Percentiles rank a stretch among this genome's conserved stretches.
Conservation (phyloP, 2,888 invertebrate species). For the Anthophora plumipes region DNA sequence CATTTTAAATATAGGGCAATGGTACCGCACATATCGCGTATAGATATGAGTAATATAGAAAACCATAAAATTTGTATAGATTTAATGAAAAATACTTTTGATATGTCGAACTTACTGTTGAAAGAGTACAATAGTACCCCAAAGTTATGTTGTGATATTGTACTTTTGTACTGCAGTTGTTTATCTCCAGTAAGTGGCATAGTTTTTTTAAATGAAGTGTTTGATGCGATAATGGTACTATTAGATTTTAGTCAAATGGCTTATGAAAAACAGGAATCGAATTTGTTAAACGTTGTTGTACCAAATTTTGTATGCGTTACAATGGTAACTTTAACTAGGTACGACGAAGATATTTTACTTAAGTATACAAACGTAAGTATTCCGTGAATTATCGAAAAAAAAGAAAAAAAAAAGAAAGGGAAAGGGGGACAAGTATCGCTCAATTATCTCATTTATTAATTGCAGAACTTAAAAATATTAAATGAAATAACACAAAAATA, state of each 20-base stretch:
- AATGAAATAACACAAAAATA: slow-evolving; percentile 56
- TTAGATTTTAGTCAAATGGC: slow-evolving; percentile 61
- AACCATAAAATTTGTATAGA: slow-evolving; percentile 44
- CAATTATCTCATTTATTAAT: slow-evolving; percentile 27
- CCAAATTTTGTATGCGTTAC: slow-evolving; percentile 66
- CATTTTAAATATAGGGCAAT: slow-evolving; percentile 30
- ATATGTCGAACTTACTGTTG: slow-evolving; percentile 53
- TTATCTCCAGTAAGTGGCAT: slow-evolving; percentile 59
- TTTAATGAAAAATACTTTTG: slow-evolving; percentile 66
- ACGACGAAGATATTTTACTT: slow-evolving; percentile 46
- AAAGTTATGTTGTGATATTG: slow-evolving; percentile 69
- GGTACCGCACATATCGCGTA: slow-evolving; percentile 23
- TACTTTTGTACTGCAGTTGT: slow-evolving; percentile 67
- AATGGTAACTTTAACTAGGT: slow-evolving; percentile 63
- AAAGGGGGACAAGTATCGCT: too few relatives aligned
- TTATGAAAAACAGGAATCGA: slow-evolving; percentile 60
- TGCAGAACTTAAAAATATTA: slow-evolving; percentile 67
- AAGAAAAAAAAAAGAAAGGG: too few relatives aligned
- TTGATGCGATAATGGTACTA: slow-evolving; percentile 56
- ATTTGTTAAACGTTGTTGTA: slow-evolving; percentile 56
- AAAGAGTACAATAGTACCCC: slow-evolving; percentile 55
- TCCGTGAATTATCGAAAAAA: too few relatives aligned
- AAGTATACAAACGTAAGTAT: slow-evolving; percentile 67
- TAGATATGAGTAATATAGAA: slow-evolving; percentile 29
- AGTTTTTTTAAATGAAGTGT: slow-evolving; percentile 60